These are phyloP conservation scores for Andricus grossulariae DNA, from an alignment of 1,140 invertebrate genomes.

Conservation along the genomic window DNA sequence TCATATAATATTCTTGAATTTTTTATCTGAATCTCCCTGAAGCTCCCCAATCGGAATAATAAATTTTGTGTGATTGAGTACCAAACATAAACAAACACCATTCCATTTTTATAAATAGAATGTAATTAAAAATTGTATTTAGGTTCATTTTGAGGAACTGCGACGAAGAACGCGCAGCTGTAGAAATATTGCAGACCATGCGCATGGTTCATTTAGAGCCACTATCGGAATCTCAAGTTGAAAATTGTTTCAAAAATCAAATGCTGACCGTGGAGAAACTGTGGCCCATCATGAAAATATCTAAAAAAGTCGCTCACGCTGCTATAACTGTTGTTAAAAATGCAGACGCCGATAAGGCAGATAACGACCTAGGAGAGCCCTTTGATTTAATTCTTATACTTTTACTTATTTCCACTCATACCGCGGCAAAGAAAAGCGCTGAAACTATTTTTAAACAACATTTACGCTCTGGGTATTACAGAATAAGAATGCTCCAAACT, in stretches of 20 bases:
- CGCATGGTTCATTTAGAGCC: conserved; percentile 65
- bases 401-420: conserved; percentile 52
- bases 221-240: conserved; percentile 53
- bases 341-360: conserved; percentile 45
- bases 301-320: conserved; percentile 58
- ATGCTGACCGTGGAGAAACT: conserved; percentile 60
- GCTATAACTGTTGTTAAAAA: conserved; percentile 58
- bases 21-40: background rate
- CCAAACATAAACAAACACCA: background rate
- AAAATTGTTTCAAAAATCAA: conserved; percentile 67
- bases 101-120: conserved; percentile 1
- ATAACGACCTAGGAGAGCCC: conserved; percentile 49
- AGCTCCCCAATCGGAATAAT: too few relatives aligned
- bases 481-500: conserved; percentile 54
- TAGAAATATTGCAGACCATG: conserved; percentile 62
- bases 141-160: conserved; percentile 66
- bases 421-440: conserved; percentile 60
- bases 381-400: conserved; percentile 68
- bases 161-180: conserved; percentile 48
- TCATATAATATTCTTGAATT: too few relatives aligned
- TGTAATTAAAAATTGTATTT: conserved; percentile 38
- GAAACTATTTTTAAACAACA: conserved; percentile 62
- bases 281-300: conserved; percentile 59
- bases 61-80: too few relatives aligned
- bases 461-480: conserved; percentile 66